Evolutionary conservation across 2,113 vertebrate genomes (phyloP), one percentile per base, ranked within the genome.

Genomic region (Tursiops truncatus): DNA sequence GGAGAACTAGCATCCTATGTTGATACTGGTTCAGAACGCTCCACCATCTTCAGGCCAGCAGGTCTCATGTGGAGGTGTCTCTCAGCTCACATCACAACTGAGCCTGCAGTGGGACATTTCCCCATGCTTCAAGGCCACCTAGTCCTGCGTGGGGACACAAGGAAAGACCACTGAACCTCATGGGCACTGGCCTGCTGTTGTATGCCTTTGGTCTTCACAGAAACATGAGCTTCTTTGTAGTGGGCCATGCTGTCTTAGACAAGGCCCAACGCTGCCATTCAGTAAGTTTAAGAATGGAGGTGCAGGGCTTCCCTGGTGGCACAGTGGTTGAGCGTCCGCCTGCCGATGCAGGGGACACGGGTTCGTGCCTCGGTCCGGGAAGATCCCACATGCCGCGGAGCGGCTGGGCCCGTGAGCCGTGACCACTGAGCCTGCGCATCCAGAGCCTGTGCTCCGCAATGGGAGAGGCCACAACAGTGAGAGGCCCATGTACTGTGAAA

Each of bases 401-500:
- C 10, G n/a, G 4, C n/a, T 38, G 9, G 50, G 26, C 74, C 44
- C 11, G 2, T 6, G 74, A 33, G 10, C 26, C 0, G 8, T 23
- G 26, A 2, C 28, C 28, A 1, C 28, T 21, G 17, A 20, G 44
- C 74, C 28, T 1, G 5, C 9, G 5, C 41, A 0, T 18, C 17
- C 8, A 6, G 53, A 56, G 17, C 28, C 1, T 7, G 73, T 31
- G 15, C 73, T 50, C 44, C 2, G 15, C 44, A 11, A 28, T 28
- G 8, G 15, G 44, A 33, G 44, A 33, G 2, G 28, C 73, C 21
- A 60, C 21, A 3, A 2, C 58, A 60, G 14, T 25, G 21, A 60
- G 58, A 23, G 14, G 20, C 58, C 21, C 20, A 0, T 1, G 21
- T 3, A 25, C 74, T 36, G 36, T 36, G 36, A 74, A 50, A 77